These are phyloP conservation scores for Cotesia congregata DNA, from an alignment of 2,888 invertebrate genomes.

Conservation along the genomic window DNA sequence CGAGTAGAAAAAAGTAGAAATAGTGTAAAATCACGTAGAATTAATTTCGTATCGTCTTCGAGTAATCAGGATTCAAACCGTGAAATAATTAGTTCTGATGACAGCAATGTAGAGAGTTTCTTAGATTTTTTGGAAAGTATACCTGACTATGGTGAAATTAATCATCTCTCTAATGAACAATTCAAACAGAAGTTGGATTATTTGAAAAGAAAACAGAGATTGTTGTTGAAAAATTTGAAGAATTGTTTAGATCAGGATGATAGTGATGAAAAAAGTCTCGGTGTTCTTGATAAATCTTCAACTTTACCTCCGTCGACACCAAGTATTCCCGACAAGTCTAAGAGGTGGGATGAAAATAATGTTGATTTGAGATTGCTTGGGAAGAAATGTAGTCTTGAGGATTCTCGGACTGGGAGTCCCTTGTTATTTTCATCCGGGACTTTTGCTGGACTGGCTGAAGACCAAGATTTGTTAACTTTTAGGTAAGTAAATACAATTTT, in stretches of 20 bases:
- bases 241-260: slow-evolving; percentile 66
- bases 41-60: slow-evolving; percentile 56
- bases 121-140: slow-evolving; percentile 84
- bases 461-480: slow-evolving; percentile 63
- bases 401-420: slow-evolving; percentile 60
- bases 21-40: slow-evolving; percentile 59
- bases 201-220: slow-evolving; percentile 77
- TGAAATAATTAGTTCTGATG: slow-evolving; percentile 42
- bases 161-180: slow-evolving; percentile 82
- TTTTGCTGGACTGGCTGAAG: slow-evolving; percentile 61
- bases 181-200: slow-evolving; percentile 81
- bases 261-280: slow-evolving; percentile 35
- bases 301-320: slow-evolving; percentile 30
- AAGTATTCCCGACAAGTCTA: slow-evolving; percentile 35
- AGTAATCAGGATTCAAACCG: slow-evolving; percentile 38
- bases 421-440: slow-evolving; percentile 56
- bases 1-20: slow-evolving; percentile 48
- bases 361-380: slow-evolving; percentile 60
- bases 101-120: slow-evolving; percentile 74
- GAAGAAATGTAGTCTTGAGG: slow-evolving; percentile 63
- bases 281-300: slow-evolving; percentile 34
- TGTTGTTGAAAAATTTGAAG: slow-evolving; percentile 63
- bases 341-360: slow-evolving; percentile 47
- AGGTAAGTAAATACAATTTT: slow-evolving; percentile 50
- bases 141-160: slow-evolving; percentile 84